Conservation (phyloP, 2,113 vertebrate species). For the Cololabis saira region DNA sequence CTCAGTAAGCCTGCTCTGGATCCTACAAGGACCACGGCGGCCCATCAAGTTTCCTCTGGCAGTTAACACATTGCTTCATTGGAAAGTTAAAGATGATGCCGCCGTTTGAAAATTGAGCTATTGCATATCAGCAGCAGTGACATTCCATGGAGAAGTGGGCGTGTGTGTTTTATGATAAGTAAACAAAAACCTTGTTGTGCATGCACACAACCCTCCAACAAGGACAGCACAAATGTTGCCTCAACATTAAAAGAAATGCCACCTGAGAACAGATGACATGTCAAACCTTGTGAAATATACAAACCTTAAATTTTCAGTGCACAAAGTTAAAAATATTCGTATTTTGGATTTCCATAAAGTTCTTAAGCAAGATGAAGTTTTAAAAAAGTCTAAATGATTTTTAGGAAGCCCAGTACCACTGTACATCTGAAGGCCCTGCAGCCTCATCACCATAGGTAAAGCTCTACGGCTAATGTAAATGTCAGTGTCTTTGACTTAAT, state of each 20-base stretch:
- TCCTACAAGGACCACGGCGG: constrained; percentile 56
- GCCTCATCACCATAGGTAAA: constrained; percentile 5
- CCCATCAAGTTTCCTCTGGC: constrained; percentile 6
- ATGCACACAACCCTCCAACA: constrained; percentile 19
- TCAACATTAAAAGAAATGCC: not conserved
- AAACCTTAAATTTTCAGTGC: constrained; percentile 40
- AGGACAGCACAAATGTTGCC: constrained; percentile 1
- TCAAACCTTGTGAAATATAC: constrained; percentile 34
- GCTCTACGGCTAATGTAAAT: not conserved
- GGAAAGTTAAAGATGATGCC: constrained; percentile 11
- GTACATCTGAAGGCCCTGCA: constrained; percentile 15
- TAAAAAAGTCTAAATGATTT: not conserved
- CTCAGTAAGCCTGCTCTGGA: constrained; percentile 46
- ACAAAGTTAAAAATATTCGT: not conserved
- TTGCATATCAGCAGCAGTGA: constrained; percentile 29
- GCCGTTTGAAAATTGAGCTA: too few relatives aligned
- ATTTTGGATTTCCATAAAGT: constrained; percentile 13
- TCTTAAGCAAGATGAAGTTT: constrained; percentile 2
- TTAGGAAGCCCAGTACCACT: not conserved
- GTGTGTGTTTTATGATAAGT: not conserved
- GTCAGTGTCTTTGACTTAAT: not conserved
- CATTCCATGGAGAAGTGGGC: constrained; percentile 24
- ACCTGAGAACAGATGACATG: not conserved
- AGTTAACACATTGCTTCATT: constrained; percentile 46
- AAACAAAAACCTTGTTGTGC: not conserved